Percentiles rank a stretch among this genome's conserved stretches.
Conservation (phyloP, 92 coral and sea anemone genomes). For the Zoanthus sansibaricus region DNA sequence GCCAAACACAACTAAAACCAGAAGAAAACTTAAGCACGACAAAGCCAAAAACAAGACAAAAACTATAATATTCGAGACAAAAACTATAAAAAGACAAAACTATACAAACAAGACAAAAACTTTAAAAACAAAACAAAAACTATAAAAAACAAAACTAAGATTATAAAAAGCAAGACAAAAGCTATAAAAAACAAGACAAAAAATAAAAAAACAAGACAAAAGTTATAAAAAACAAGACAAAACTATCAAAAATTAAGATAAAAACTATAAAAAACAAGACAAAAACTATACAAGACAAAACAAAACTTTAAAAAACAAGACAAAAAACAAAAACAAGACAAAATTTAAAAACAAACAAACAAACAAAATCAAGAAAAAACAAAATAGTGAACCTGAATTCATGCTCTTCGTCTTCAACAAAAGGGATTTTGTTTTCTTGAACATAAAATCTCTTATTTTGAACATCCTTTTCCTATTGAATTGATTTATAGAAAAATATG, state of each 20-base stretch:
- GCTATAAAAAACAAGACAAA: too few relatives aligned
- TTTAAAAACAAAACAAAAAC: not conserved
- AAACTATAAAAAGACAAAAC: too few relatives aligned
- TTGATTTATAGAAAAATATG: not conserved
- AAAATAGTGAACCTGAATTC: slow-evolving; percentile 1
- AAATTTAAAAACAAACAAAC: not conserved
- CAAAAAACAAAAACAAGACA: not conserved
- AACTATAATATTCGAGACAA: too few relatives aligned
- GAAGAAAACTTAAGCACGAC: too few relatives aligned
- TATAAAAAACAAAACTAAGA: too few relatives aligned
- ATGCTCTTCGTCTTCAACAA: slow-evolving; percentile 28
- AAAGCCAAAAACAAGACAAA: too few relatives aligned
- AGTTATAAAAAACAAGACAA: too few relatives aligned
- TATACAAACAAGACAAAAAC: not conserved
- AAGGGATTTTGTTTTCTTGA: not conserved
- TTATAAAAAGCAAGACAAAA: too few relatives aligned
- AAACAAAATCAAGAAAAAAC: not conserved
- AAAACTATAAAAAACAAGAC: not conserved
- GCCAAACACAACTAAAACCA: too few relatives aligned
- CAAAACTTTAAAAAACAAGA: too few relatives aligned
- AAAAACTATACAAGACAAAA: not conserved
- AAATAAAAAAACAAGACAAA: too few relatives aligned
- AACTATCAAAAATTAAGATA: too few relatives aligned
- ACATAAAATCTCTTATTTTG: slow-evolving; percentile 13
- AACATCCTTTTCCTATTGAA: slow-evolving; percentile 19